phyloP scores from a whole-genome alignment of 1,140 invertebrate species.

The Apis dorsata region DNA sequence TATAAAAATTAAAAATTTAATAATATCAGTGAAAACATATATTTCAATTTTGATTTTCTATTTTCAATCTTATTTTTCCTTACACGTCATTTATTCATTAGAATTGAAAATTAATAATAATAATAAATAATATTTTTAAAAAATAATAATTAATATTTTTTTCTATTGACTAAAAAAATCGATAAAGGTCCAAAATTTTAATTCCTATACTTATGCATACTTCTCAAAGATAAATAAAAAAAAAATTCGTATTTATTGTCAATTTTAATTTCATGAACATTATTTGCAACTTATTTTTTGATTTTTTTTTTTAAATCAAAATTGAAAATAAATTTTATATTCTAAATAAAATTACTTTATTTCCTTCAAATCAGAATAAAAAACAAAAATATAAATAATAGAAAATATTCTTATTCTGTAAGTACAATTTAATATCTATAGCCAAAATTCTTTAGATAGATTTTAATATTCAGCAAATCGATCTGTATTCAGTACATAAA shows the following conservation, averaged over 20 bases:
- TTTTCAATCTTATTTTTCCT: constrained; percentile 12
- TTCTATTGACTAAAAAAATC: background rate
- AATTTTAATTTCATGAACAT: background rate
- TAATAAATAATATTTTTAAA: too few species aligned
- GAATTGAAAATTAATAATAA: background rate
- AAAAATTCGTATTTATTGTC: background rate
- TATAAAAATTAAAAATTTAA: background rate
- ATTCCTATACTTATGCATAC: background rate
- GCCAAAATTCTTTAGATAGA: constrained; percentile 30
- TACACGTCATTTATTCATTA: constrained; percentile 21
- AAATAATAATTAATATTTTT: background rate
- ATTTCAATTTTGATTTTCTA: constrained; percentile 9
- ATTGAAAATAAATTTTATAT: too few species aligned
- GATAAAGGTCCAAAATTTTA: background rate
- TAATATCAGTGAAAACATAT: background rate
- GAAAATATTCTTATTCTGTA: background rate
- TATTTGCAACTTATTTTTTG: background rate
- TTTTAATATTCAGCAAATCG: constrained; percentile 9
- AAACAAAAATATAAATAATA: too few species aligned
- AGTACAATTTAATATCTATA: constrained; percentile 1
- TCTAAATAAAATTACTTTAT: background rate
- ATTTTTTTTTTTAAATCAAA: too few species aligned
- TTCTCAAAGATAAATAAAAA: background rate
- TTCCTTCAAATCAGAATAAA: background rate
- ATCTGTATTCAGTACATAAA: background rate